Percentiles rank a stretch among this genome's conserved stretches.
Conservation (phyloP, 1,140 invertebrate genomes). For the Piezodorus guildinii region DNA sequence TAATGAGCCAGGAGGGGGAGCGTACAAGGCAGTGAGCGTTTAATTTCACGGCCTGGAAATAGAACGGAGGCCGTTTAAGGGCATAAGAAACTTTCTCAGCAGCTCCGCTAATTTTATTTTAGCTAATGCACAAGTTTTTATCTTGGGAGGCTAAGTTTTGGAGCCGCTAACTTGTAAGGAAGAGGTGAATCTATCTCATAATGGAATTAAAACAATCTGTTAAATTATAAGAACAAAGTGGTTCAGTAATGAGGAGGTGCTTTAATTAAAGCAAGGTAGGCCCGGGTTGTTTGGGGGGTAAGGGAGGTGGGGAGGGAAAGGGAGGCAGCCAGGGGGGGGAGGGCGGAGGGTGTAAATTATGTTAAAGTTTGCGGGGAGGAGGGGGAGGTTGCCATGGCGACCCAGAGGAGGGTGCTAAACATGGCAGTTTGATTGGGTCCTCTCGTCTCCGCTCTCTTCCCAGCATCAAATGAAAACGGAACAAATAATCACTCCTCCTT, state of each 20-base stretch:
- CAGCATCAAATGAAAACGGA: background rate
- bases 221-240: conserved; percentile 9
- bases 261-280: background rate
- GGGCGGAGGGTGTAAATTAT: background rate
- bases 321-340: background rate
- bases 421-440: conserved; percentile 8
- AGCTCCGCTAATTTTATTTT: conserved; percentile 5
- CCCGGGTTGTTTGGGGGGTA: background rate
- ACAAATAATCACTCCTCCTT: background rate
- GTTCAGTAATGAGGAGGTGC: background rate
- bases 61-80: too few species aligned
- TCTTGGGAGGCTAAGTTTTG: background rate
- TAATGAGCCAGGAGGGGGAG: too few species aligned
- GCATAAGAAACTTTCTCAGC: too few species aligned
- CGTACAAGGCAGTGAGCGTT: too few species aligned
- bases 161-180: background rate
- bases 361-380: background rate
- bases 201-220: conserved; percentile 7
- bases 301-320: background rate
- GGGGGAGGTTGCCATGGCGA: background rate
- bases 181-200: conserved; percentile 2
- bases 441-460: background rate
- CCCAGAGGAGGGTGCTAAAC: background rate
- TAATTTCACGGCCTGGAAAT: too few species aligned
- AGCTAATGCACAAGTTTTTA: conserved; percentile 1